Conservation (phyloP, 1,140 invertebrate species). For the Belonocnema kinseyi region DNA sequence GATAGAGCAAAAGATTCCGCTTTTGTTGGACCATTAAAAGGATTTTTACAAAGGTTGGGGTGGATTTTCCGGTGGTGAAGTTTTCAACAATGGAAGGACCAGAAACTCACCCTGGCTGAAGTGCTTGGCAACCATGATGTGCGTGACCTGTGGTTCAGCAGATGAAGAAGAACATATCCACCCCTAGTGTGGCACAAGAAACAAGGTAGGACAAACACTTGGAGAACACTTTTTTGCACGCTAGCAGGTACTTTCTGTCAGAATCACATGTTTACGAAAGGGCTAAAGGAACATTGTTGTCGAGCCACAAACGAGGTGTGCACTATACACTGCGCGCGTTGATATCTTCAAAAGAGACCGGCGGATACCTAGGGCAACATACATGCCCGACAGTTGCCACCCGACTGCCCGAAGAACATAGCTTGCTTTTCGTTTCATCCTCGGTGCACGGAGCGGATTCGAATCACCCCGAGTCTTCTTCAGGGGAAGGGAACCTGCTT, state of each 20-base stretch:
- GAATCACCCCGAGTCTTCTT: conserved; percentile 11
- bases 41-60: too few relatives aligned
- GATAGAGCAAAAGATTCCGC: neutral
- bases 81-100: conserved; percentile 40
- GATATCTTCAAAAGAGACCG: neutral
- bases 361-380: conserved; percentile 24
- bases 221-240: conserved; percentile 26
- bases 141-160: conserved; percentile 40
- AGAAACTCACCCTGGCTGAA: conserved; percentile 68
- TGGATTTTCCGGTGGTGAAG: too few relatives aligned
- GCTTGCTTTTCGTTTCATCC: neutral
- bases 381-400: conserved; percentile 64
- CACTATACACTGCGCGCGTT: conserved; percentile 45
- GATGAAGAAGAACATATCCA: conserved; percentile 54
- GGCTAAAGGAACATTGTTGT: conserved; percentile 53
- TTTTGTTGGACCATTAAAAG: neutral
- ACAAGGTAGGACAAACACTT: conserved; percentile 13
- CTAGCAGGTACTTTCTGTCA: conserved; percentile 43
- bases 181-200: conserved; percentile 36
- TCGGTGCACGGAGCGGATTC: conserved; percentile 10
- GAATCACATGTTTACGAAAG: conserved; percentile 63
- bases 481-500: conserved; percentile 34
- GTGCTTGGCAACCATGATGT: conserved; percentile 69
- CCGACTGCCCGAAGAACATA: conserved; percentile 58
- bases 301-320: conserved; percentile 37